phyloP scores from a whole-genome alignment of 2,888 invertebrate genomes.

The Zygogramma bicolorata region DNA sequence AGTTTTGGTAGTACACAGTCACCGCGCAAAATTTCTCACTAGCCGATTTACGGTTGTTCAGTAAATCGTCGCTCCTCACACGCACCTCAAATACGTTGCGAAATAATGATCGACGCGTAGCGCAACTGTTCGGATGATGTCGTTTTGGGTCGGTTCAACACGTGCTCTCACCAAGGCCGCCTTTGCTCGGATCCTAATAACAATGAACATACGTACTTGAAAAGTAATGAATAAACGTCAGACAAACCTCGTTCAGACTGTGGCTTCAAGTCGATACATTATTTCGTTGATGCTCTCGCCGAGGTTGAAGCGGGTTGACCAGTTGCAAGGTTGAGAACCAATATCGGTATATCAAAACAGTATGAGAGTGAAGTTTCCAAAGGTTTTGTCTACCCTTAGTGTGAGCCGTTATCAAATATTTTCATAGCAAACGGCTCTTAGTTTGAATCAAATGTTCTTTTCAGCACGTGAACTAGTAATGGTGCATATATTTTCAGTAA shows the following conservation, averaged over 20 bases:
- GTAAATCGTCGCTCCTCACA: slow-evolving; percentile 2
- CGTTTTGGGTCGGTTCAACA: background rate
- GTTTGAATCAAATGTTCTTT: too few relatives aligned
- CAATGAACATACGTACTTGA: too few relatives aligned
- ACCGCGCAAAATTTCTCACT: slow-evolving; percentile 62
- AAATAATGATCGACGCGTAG: background rate
- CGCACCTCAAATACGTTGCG: too few relatives aligned
- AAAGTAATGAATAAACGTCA: background rate
- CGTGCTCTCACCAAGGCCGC: background rate
- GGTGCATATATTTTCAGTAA: too few relatives aligned
- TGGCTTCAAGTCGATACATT: background rate
- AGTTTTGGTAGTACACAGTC: slow-evolving; percentile 92
- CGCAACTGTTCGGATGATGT: background rate
- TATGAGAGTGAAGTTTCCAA: too few relatives aligned
- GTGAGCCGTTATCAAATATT: too few relatives aligned
- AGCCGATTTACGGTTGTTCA: slow-evolving; percentile 21
- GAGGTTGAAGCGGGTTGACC: slow-evolving; percentile 21
- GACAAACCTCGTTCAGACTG: background rate
- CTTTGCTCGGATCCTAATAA: background rate
- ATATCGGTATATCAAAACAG: background rate
- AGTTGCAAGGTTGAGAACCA: background rate
- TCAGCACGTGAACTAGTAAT: too few relatives aligned
- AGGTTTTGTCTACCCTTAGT: too few relatives aligned
- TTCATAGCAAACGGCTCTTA: too few relatives aligned
- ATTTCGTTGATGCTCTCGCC: background rate